These are phyloP conservation scores for Alloplasta piceator DNA, from an alignment of 2,888 invertebrate genomes.

Conservation along the genomic window DNA sequence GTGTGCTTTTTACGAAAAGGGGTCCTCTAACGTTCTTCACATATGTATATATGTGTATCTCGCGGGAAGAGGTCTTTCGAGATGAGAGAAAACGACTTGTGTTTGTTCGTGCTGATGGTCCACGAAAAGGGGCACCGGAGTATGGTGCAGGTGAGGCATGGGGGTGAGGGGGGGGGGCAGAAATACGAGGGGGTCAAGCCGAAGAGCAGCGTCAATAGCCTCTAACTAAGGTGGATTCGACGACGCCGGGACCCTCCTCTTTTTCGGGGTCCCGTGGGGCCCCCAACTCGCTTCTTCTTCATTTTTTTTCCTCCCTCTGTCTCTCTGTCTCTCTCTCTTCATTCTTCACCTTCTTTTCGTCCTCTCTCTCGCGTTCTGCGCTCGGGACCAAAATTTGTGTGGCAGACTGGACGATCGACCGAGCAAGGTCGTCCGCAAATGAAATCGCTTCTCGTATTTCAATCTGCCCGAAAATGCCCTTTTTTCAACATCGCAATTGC, in stretches of 20 bases:
- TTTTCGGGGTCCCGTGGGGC: slow-evolving; percentile 59
- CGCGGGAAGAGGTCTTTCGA: not conserved
- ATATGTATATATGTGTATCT: slow-evolving; percentile 4
- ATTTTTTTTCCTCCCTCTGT: not conserved
- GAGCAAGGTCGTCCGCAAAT: slow-evolving; percentile 66
- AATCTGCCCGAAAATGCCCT: no score
- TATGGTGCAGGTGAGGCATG: slow-evolving; percentile 55
- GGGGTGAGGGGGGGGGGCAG: not conserved
- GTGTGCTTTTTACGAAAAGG: slow-evolving; percentile 30
- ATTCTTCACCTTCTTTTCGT: slow-evolving; percentile 2
- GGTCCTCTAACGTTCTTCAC: slow-evolving; percentile 11
- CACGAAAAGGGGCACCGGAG: slow-evolving; percentile 17
- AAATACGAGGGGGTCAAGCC: slow-evolving; percentile 47
- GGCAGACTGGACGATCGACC: slow-evolving; percentile 60
- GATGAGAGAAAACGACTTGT: slow-evolving; percentile 44
- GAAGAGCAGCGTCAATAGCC: slow-evolving; percentile 70
- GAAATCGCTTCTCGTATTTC: slow-evolving; percentile 2
- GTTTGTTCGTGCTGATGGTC: slow-evolving; percentile 42
- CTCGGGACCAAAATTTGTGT: slow-evolving; percentile 41
- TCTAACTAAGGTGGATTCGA: slow-evolving; percentile 71
- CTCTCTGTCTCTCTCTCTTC: slow-evolving; percentile 1
- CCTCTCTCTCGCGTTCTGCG: slow-evolving; percentile 20
- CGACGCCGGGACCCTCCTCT: slow-evolving; percentile 48
- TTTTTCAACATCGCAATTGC: no score
- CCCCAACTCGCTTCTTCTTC: slow-evolving; percentile 7